Evolutionary conservation across 1,140 invertebrate species (phyloP).

Genomic region (Daktulosphaira vitifoliae): DNA sequence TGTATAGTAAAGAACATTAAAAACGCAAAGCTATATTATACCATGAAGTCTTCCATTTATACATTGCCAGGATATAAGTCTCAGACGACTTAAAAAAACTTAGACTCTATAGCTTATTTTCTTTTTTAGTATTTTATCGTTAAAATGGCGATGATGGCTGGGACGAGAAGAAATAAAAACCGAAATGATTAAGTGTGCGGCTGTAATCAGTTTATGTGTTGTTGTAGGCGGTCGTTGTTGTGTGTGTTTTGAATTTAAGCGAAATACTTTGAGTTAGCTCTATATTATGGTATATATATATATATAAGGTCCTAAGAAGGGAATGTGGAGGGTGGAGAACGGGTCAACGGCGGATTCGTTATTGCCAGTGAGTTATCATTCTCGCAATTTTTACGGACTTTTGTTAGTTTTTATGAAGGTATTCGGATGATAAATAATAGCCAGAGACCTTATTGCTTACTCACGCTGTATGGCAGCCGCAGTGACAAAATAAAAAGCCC

Average conservation of each 20-base stretch:
- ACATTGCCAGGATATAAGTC: not conserved
- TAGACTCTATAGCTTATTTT: not conserved
- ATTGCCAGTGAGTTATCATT: conserved; percentile 32
- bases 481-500: conserved; percentile 30
- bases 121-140: conserved; percentile 23
- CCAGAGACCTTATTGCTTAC: conserved; percentile 25
- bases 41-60: too few relatives aligned
- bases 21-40: too few relatives aligned
- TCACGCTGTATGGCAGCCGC: too few relatives aligned
- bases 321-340: not conserved
- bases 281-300: not conserved
- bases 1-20: too few relatives aligned
- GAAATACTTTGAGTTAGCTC: too few relatives aligned
- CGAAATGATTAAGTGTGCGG: conserved; percentile 30
- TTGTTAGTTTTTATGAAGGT: conserved; percentile 33
- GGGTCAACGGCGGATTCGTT: conserved; percentile 13
- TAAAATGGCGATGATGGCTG: not conserved
- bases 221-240: too few relatives aligned
- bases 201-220: conserved; percentile 30
- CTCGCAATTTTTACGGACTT: conserved; percentile 30
- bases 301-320: not conserved
- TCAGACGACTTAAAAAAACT: conserved; percentile 12
- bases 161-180: conserved; percentile 14
- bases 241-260: too few relatives aligned
- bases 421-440: conserved; percentile 32